These are phyloP conservation scores for Toxotes lorentzi DNA, from an alignment of 2,797 vertebrate species.

Conservation along the genomic window DNA sequence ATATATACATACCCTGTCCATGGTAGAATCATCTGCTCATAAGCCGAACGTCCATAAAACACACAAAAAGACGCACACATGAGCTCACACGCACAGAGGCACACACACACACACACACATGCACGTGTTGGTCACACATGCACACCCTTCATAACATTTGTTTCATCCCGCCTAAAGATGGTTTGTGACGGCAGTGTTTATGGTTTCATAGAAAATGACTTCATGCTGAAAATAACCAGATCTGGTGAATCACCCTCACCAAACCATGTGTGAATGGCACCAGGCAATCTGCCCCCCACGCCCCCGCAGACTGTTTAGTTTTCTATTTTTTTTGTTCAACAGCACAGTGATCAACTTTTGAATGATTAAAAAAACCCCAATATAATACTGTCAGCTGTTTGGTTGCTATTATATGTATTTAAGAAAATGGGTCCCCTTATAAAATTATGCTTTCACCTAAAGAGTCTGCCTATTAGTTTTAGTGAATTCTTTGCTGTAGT, in stretches of 20 bases:
- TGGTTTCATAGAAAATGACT: neutral
- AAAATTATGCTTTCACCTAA: neutral
- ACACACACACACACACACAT: neutral
- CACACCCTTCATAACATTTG: conserved; percentile 9
- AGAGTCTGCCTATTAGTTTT: neutral
- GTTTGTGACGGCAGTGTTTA: conserved; percentile 25
- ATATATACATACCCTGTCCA: conserved; percentile 52
- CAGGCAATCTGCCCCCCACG: conserved; percentile 29
- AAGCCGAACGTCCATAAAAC: conserved; percentile 10
- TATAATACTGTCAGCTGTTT: no score
- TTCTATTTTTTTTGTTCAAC: conserved; percentile 1
- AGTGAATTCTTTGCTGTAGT: neutral
- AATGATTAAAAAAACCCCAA: no score
- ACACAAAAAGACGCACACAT: conserved; percentile 30
- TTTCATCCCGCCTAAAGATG: conserved; percentile 13
- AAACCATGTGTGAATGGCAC: conserved; percentile 33
- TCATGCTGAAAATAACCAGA: conserved; percentile 34
- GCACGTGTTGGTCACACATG: conserved; percentile 3
- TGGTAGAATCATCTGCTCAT: conserved; percentile 55
- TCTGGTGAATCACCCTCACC: conserved; percentile 43
- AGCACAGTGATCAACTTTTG: neutral
- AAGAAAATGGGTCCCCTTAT: neutral
- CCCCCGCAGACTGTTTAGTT: neutral
- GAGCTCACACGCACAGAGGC: neutral
- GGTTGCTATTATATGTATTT: no score